These are phyloP conservation scores for Microplitis demolitor DNA, from an alignment of 1,140 invertebrate genomes.

Conservation along the genomic window DNA sequence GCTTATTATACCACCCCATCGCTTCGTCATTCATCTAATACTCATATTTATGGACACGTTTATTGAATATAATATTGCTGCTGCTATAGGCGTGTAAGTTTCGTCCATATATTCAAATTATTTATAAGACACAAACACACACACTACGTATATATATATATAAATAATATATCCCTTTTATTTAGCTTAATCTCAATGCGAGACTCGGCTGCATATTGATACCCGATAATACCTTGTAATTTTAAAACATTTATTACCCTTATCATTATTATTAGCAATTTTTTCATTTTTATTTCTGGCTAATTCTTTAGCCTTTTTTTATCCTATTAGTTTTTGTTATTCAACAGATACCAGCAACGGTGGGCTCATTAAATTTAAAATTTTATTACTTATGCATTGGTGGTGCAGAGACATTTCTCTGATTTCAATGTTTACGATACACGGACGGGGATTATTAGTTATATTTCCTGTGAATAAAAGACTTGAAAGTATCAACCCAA, in stretches of 20 bases:
- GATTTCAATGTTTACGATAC: neutral
- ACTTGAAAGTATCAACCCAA: neutral
- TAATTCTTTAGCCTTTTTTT: neutral
- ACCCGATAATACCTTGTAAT: neutral
- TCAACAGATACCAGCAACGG: neutral
- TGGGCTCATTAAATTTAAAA: neutral
- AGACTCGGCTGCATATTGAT: neutral
- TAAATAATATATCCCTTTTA: neutral
- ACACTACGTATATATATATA: neutral
- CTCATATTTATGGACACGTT: constrained; percentile 31
- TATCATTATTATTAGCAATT: neutral
- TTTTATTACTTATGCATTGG: neutral
- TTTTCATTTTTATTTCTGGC: neutral
- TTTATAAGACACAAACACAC: too few species aligned
- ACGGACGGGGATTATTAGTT: neutral
- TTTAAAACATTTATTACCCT: neutral
- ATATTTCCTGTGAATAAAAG: neutral
- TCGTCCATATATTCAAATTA: too few species aligned
- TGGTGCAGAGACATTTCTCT: neutral
- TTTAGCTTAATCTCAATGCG: neutral
- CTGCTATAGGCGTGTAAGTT: neutral
- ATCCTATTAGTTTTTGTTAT: too few species aligned
- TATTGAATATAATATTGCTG: constrained; percentile 31
- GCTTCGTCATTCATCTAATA: constrained; percentile 32
- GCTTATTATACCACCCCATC: constrained; percentile 16